Conservation (phyloP, 2,113 vertebrate genomes). For the Callocephalon fimbriatum region DNA sequence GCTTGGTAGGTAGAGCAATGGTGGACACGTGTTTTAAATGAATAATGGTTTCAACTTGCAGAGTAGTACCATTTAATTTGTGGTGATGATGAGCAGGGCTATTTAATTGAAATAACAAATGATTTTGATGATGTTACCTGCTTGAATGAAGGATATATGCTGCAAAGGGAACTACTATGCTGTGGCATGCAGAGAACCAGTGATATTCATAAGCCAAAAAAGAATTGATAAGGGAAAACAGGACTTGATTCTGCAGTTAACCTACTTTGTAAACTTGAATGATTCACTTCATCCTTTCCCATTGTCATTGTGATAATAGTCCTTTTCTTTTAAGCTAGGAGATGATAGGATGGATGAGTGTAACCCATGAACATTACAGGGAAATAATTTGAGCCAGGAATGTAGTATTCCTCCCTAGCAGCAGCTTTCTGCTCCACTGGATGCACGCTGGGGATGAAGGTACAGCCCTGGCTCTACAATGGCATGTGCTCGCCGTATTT, state of each 20-base stretch:
- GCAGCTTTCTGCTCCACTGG: not conserved
- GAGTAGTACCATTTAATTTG: constrained; percentile 19
- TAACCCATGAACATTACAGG: not conserved
- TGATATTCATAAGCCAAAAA: not conserved
- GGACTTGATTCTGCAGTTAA: not conserved
- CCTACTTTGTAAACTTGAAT: not conserved
- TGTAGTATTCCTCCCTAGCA: not conserved
- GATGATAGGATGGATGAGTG: not conserved
- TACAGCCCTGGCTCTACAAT: not conserved
- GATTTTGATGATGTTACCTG: constrained; percentile 37
- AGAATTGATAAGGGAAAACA: not conserved
- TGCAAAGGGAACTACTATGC: not conserved
- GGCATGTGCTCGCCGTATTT: not conserved
- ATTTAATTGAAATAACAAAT: constrained; percentile 42
- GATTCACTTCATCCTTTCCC: not conserved
- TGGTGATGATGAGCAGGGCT: not conserved
- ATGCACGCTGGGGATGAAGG: not conserved
- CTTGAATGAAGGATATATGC: not conserved
- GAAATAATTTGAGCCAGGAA: not conserved
- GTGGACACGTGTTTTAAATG: not conserved
- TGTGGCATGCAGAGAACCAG: not conserved
- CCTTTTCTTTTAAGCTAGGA: not conserved
- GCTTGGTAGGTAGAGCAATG: not conserved
- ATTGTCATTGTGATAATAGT: not conserved
- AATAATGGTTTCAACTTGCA: not conserved